phyloP scores from a whole-genome alignment of 2,797 vertebrate species.

The Onychomys arenicola region DNA sequence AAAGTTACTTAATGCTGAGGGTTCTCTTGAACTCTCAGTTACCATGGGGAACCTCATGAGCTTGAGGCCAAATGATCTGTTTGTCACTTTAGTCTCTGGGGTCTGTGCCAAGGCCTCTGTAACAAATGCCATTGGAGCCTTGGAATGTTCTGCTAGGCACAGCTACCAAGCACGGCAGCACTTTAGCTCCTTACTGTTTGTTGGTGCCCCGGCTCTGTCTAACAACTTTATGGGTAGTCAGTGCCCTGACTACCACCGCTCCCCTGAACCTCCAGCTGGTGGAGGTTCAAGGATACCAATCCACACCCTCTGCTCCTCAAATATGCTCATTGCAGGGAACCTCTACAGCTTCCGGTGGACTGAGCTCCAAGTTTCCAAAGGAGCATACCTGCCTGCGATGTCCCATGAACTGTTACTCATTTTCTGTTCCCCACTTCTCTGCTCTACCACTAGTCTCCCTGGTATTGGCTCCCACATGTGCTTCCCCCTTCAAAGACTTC shows the following conservation, averaged over 20 bases:
- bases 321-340: no score
- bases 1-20: neutral
- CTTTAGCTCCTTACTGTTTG: neutral
- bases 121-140: neutral
- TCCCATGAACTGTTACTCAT: neutral
- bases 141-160: neutral
- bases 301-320: neutral
- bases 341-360: neutral
- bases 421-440: neutral
- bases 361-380: neutral
- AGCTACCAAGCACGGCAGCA: neutral
- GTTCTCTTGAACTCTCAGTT: neutral
- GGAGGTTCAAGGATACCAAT: neutral
- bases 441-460: neutral
- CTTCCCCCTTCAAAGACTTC: neutral
- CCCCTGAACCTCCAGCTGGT: neutral
- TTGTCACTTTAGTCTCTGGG: neutral
- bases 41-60: neutral
- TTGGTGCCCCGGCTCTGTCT: neutral
- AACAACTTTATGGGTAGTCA: neutral
- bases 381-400: neutral
- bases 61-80: neutral
- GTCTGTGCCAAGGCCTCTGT: neutral
- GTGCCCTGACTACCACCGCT: no score
- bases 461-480: neutral